Evolutionary conservation across 2,113 vertebrate species (phyloP).

Genomic region (Mormyrus iriodes): DNA sequence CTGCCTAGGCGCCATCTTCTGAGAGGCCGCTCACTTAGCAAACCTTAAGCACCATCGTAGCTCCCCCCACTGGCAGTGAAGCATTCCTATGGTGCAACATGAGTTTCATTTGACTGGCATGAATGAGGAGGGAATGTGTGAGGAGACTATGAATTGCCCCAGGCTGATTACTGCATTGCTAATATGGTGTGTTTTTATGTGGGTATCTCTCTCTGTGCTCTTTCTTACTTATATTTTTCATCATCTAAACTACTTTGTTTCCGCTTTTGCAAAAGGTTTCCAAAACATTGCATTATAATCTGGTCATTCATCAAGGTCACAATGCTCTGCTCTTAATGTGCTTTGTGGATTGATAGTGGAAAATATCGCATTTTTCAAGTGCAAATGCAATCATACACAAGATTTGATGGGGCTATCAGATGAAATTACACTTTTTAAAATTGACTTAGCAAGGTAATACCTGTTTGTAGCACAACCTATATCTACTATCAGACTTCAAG

Average conservation of each 20-base stretch:
- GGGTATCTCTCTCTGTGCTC: neutral
- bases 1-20: neutral
- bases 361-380: neutral
- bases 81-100: neutral
- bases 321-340: constrained; percentile 1
- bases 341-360: neutral
- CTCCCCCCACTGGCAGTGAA: neutral
- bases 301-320: neutral
- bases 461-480: neutral
- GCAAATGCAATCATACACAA: neutral
- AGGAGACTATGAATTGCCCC: neutral
- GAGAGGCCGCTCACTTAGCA: neutral
- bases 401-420: neutral
- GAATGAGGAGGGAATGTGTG: neutral
- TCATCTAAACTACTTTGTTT: neutral
- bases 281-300: constrained; percentile 7
- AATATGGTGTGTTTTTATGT: neutral
- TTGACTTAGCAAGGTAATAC: neutral
- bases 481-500: neutral
- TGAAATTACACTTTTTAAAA: neutral
- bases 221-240: neutral
- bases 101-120: neutral
- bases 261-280: neutral
- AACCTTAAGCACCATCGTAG: neutral
- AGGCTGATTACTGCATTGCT: neutral